A percentile compares a stretch with the other conserved stretches of the same genome.
phyloP scores from a whole-genome alignment of 2,888 invertebrate species.

The Pogonocherus hispidulus region DNA sequence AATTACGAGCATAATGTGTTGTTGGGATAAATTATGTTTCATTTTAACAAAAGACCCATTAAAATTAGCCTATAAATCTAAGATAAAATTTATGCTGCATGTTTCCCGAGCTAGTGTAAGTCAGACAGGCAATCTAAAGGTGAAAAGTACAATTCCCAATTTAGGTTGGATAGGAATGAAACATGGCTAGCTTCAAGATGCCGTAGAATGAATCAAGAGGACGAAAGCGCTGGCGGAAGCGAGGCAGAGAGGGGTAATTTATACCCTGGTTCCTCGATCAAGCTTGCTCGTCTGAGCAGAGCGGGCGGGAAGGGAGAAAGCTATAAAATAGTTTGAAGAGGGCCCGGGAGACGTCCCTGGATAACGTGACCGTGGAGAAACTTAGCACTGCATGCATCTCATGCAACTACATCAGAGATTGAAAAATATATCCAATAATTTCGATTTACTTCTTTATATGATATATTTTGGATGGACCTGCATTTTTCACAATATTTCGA shows the following conservation, averaged over 20 bases:
- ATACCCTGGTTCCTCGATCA: conserved; percentile 66
- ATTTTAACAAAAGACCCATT: conserved; percentile 32
- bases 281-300: conserved; percentile 59
- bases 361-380: conserved; percentile 58
- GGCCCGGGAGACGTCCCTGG: conserved; percentile 66
- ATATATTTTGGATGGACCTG: neutral
- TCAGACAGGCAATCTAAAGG: conserved; percentile 32
- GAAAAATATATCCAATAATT: conserved; percentile 47
- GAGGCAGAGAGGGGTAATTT: conserved; percentile 58
- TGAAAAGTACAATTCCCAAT: conserved; percentile 59
- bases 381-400: conserved; percentile 60
- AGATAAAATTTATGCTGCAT: conserved; percentile 28
- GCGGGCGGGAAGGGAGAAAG: conserved; percentile 51
- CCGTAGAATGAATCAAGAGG: conserved; percentile 63
- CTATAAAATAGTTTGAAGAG: conserved; percentile 68
- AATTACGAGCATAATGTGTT: conserved; percentile 24
- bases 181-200: conserved; percentile 60
- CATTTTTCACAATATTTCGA: too few relatives aligned
- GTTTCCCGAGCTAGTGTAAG: conserved; percentile 26
- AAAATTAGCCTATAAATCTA: conserved; percentile 37
- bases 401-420: conserved; percentile 54
- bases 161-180: conserved; percentile 63
- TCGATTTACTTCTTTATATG: conserved; percentile 38
- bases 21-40: conserved; percentile 28
- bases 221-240: conserved; percentile 41